Evolutionary conservation across 2,888 invertebrate genomes (phyloP), one percentile per base, ranked within the genome.

Genomic region (Rhaphigaster nebulosa): DNA sequence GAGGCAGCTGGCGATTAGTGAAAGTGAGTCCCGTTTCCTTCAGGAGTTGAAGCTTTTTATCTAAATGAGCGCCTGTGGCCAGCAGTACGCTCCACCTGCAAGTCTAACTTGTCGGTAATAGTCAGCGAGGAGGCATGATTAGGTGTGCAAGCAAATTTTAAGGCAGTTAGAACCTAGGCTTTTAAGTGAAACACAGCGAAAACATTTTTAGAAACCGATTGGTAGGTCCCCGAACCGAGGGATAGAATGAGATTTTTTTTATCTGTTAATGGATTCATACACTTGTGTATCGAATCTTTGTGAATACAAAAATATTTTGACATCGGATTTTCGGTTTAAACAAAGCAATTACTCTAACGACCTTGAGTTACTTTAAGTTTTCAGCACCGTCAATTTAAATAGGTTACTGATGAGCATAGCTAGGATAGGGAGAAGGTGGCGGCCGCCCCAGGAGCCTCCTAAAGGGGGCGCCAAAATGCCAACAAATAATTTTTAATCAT

Each of bases 1-100:
- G 15, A 84, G 41, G 84, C 84, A 84, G 84, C 45, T 84, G 84
- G 84, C 23, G 45, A 84, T 45, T 50, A 84, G 84, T 84, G 84
- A 84, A 84, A 84, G 84, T 84, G 84, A 45, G 84, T n/a, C 84
- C 45, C n/a, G 84, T 84, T 84, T 84, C 45, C 45, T 84, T 76
- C 70, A 20, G 34, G 34, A 76, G 70, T 76, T 20, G 34, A 38
- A 76, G 70, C 38, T 38, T 76, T 76, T 38, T 76, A 76, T 76
- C 70, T 76, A 76, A 76, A 76, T 38, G 70, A 38, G 8, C 34
- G 70, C 70, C 70, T 76, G 70, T 34, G 70, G 70, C 70, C 12
- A 20, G 70, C 8, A 8, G 34, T 38, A 34, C 5, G 34, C 38
- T 65, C 10, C 80, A 84, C 84, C 84, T 84, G 84, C 84, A 18